Conservation (phyloP, 1,140 invertebrate genomes). For the Aphaenogaster rudis region DNA sequence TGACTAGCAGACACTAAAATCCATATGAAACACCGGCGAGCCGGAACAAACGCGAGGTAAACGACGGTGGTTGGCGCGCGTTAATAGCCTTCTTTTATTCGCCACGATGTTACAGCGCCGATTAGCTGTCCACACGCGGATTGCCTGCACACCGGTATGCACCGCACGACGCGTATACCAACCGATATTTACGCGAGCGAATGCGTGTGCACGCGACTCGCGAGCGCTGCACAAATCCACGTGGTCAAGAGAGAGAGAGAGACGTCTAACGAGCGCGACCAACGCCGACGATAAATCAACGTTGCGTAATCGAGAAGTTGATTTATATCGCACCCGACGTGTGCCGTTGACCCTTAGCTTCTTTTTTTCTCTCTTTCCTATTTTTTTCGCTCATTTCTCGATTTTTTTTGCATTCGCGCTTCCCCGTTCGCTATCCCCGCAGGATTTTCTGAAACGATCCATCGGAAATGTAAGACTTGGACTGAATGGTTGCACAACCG, state of each 20-base stretch:
- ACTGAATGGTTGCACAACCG: not conserved
- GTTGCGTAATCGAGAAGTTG: slow-evolving; percentile 60
- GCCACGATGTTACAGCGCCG: slow-evolving; percentile 35
- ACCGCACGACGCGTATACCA: slow-evolving; percentile 21
- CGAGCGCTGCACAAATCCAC: slow-evolving; percentile 17
- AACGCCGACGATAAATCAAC: slow-evolving; percentile 59
- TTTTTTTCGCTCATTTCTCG: not conserved
- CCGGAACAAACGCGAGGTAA: slow-evolving; percentile 52
- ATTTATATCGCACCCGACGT: slow-evolving; percentile 55
- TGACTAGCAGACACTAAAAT: not conserved
- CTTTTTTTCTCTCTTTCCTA: not conserved
- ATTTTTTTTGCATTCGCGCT: not conserved
- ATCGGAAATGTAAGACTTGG: not conserved
- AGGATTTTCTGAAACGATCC: slow-evolving; percentile 6
- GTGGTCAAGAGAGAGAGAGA: slow-evolving; percentile 45
- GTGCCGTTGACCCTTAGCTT: slow-evolving; percentile 52
- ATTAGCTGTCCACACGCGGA: slow-evolving; percentile 51
- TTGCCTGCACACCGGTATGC: slow-evolving; percentile 15
- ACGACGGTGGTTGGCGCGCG: slow-evolving; percentile 36
- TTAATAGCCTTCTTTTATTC: slow-evolving; percentile 61
- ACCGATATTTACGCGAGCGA: slow-evolving; percentile 56
- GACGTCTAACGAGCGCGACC: slow-evolving; percentile 46
- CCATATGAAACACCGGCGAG: slow-evolving; percentile 14
- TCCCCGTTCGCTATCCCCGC: not conserved
- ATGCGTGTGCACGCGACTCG: slow-evolving; percentile 26